phyloP scores from a whole-genome alignment of 1,140 invertebrate genomes.

The Drosophila ercepeae region DNA sequence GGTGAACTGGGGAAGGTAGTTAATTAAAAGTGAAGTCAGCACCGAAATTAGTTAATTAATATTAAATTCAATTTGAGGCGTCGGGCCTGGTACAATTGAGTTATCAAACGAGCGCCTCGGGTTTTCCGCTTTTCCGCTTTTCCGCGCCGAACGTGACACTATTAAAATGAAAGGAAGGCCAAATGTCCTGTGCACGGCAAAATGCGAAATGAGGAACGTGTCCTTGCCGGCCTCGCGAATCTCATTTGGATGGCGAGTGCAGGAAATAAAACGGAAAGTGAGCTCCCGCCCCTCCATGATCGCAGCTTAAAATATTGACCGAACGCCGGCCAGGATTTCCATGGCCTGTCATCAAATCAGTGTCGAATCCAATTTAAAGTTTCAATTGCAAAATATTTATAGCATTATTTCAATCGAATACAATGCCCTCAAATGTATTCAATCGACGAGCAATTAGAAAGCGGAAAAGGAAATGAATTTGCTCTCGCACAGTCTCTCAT shows the following conservation, averaged over 20 bases:
- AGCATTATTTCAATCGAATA: neutral
- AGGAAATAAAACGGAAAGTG: neutral
- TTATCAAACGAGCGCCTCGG: constrained; percentile 71
- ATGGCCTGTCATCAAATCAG: no score
- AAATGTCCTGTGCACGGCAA: constrained; percentile 27
- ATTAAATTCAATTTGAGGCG: constrained; percentile 72
- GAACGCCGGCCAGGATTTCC: no score
- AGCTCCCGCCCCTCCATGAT: neutral
- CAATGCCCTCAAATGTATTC: neutral
- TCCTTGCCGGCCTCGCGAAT: constrained; percentile 19
- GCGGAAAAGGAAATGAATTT: neutral
- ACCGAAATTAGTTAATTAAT: constrained; percentile 76
- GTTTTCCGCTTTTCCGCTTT: constrained; percentile 20
- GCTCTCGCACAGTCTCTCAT: neutral
- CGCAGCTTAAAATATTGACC: neutral
- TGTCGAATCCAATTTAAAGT: constrained; percentile 14
- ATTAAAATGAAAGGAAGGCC: constrained; percentile 40
- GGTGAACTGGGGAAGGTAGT: constrained; percentile 6
- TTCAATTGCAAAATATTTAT: no score
- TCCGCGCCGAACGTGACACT: constrained; percentile 54
- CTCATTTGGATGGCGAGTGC: constrained; percentile 20
- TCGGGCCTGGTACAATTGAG: constrained; percentile 51
- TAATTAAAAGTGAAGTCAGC: constrained; percentile 70
- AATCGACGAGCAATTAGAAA: neutral
- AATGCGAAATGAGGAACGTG: constrained; percentile 31